A percentile compares a stretch with the other conserved stretches of the same genome.
Conservation (phyloP, 1,140 invertebrate species). For the Procambarus virginalis region DNA sequence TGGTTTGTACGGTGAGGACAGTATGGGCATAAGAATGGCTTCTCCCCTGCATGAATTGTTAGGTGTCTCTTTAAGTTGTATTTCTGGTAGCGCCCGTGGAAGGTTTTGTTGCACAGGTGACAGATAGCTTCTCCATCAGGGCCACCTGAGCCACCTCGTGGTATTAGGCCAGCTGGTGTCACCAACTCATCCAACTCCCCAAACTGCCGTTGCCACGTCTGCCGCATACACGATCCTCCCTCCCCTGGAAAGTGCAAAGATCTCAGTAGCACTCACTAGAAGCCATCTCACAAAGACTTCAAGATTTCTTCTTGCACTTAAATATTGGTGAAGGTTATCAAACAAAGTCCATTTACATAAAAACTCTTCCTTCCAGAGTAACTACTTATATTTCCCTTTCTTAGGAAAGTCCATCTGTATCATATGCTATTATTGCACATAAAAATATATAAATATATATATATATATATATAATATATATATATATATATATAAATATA, state of each 20-base stretch:
- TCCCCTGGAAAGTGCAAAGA: constrained; percentile 63
- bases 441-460: neutral
- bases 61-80: constrained; percentile 65
- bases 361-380: neutral
- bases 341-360: neutral
- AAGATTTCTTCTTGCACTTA: constrained; percentile 8
- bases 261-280: constrained; percentile 34
- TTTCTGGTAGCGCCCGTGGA: constrained; percentile 56
- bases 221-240: constrained; percentile 37
- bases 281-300: constrained; percentile 22
- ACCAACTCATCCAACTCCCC: constrained; percentile 11
- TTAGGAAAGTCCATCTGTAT: neutral
- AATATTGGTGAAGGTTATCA: constrained; percentile 1
- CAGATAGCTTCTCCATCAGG: constrained; percentile 28
- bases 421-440: neutral
- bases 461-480: no score
- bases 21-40: constrained; percentile 72
- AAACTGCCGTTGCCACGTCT: constrained; percentile 20
- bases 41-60: constrained; percentile 71
- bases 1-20: constrained; percentile 69
- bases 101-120: constrained; percentile 55
- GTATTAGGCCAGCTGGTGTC: neutral
- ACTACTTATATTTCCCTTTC: neutral
- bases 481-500: no score
- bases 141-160: constrained; percentile 10